Percentiles rank a stretch among this genome's conserved stretches.
phyloP scores from a whole-genome alignment of 1,140 invertebrate genomes.

The Liolophura sinensis region DNA sequence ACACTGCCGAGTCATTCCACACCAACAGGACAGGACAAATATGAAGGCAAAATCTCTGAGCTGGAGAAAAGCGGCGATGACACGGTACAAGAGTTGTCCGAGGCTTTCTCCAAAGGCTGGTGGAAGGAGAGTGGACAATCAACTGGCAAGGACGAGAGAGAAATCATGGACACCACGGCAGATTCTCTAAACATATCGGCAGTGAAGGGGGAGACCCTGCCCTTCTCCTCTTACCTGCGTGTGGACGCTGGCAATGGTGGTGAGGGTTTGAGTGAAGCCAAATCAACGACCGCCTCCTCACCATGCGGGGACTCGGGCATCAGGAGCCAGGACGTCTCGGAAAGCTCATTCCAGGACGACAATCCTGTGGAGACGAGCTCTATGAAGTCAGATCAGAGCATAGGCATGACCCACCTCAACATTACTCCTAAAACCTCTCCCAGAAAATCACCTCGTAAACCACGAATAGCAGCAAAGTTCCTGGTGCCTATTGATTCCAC shows the following conservation, averaged over 20 bases:
- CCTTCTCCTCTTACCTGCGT: not conserved
- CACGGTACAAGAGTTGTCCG: constrained; percentile 11
- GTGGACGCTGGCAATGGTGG: not conserved
- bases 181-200: constrained; percentile 8
- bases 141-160: constrained; percentile 22
- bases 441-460: constrained; percentile 24
- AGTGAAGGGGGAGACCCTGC: constrained; percentile 2
- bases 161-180: constrained; percentile 8
- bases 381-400: constrained; percentile 30
- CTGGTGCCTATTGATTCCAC: constrained; percentile 17
- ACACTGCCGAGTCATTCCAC: not conserved
- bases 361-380: constrained; percentile 39
- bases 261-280: not conserved
- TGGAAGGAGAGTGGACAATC: constrained; percentile 27
- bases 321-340: constrained; percentile 26
- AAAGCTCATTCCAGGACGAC: constrained; percentile 29
- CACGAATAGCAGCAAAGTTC: constrained; percentile 36
- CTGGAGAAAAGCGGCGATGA: not conserved
- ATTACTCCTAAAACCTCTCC: constrained; percentile 26
- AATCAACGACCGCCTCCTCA: not conserved
- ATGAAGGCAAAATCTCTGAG: not conserved
- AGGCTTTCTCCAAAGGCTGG: constrained; percentile 10
- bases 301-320: not conserved
- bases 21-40: constrained; percentile 2
- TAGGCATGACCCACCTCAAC: constrained; percentile 15